Conservation (phyloP, 1,140 invertebrate species). For the Oedothorax gibbosus region DNA sequence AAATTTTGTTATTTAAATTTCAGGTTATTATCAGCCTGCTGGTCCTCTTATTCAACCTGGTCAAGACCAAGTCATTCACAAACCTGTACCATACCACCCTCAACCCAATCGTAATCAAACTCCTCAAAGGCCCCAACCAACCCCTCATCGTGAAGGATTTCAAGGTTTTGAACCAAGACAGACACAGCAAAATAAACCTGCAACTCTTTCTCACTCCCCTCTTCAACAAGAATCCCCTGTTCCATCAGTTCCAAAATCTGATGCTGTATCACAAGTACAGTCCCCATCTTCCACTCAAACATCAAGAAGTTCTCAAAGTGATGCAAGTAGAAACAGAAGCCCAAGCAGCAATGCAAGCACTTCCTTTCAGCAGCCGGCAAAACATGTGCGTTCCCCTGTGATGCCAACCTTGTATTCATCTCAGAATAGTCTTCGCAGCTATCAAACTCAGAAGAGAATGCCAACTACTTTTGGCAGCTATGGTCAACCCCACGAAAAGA, state of each 20-base stretch:
- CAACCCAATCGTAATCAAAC: constrained; percentile 43
- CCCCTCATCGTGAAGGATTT: constrained; percentile 23
- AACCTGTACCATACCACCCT: constrained; percentile 63
- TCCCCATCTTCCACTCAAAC: background rate
- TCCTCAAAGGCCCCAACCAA: constrained; percentile 41
- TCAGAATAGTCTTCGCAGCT: constrained; percentile 21
- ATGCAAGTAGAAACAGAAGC: constrained; percentile 8
- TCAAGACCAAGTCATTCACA: constrained; percentile 61
- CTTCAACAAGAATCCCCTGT: background rate
- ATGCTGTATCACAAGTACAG: background rate
- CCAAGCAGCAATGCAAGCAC: background rate
- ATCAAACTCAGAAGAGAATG: constrained; percentile 19
- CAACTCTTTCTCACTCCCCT: background rate
- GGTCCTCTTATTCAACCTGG: constrained; percentile 64
- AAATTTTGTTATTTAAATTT: constrained; percentile 20
- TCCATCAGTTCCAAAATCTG: constrained; percentile 2
- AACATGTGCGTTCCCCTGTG: constrained; percentile 3
- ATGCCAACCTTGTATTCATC: constrained; percentile 36
- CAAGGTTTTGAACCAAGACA: constrained; percentile 16
- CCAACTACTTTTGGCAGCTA: constrained; percentile 8
- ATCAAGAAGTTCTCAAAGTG: background rate
- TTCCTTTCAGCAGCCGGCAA: constrained; percentile 13
- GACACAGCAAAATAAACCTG: constrained; percentile 5
- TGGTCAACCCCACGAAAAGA: constrained; percentile 20
- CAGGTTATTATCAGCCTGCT: constrained; percentile 64